Evolutionary conservation across 2,888 invertebrate genomes (phyloP), one percentile per base, ranked within the genome.

Genomic region (Drosophila greeni): DNA sequence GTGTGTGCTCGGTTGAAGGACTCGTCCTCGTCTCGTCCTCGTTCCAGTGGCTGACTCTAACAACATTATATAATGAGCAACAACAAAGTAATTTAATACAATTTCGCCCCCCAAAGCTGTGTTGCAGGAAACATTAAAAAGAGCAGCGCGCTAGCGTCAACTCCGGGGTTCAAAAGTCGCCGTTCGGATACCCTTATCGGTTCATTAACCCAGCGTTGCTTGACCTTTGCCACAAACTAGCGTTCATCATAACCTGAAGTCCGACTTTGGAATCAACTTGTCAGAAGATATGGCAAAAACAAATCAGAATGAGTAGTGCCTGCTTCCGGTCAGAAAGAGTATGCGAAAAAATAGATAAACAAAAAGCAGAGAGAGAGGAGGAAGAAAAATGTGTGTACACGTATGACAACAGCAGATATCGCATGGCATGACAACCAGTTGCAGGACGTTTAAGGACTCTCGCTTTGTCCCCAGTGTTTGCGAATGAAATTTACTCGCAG

Each of bases 61-160:
- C 57, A 79, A 76, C 76, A 76, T 83, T 73, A 76, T 72, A 74
- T 84, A 84, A 83, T 84, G 78, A 84, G 79, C 73, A 73, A 77
- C 75, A 78, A 72, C 76, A 80, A 74, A 70, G 85, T 79, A 83
- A 84, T 84, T 83, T 83, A 83, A 85, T 84, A 81, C 85, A 80
- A 84, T 75, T 83, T 78, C 67, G 66, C 72, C 74, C 75, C 73
- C 56, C 40, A 52, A 62, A 72, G 60, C 70, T 71, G 67, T 71
- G 67, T 45, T 66, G 58, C 57, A 68, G 58, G 48, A 60, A 66
- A 70, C 57, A 47, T 55, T 57, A 56, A 54, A 45, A 72, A 72
- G 52, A 62, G 68, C 51, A 48, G 42, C 51, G 42, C 36, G 23
- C n/a, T n/a, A 39, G 40, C 42, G 40, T 40, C 34, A 43, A 40